Evolutionary conservation across 2,888 invertebrate genomes (phyloP).

Genomic region (Prostheceraeus crozeri): DNA sequence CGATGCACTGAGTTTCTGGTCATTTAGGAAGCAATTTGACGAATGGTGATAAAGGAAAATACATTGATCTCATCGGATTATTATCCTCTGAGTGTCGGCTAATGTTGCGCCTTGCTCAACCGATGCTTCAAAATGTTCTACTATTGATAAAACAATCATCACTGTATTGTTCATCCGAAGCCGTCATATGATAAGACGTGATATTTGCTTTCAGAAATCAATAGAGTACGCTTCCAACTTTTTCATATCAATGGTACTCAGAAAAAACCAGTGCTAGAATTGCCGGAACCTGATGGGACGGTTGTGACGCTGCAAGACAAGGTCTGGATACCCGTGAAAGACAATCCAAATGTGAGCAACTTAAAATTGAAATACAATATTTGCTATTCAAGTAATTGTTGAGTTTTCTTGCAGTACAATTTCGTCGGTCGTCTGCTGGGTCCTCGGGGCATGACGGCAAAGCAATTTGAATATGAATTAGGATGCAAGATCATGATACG

Average conservation of each 20-base stretch:
- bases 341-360: slow-evolving; percentile 74
- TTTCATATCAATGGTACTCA: slow-evolving; percentile 97
- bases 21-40: no score
- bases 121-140: no score
- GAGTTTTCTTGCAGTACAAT: slow-evolving; percentile 66
- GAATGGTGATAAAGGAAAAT: no score
- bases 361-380: background rate
- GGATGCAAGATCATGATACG: slow-evolving; percentile 99
- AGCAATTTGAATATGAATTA: slow-evolving; percentile 98
- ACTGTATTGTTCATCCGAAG: no score
- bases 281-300: slow-evolving; percentile 58
- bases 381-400: background rate
- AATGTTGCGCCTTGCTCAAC: no score
- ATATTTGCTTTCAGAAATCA: slow-evolving; percentile 89
- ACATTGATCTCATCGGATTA: no score
- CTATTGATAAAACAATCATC: no score
- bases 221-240: slow-evolving; percentile 88
- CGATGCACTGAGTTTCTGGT: no score
- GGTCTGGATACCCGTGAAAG: slow-evolving; percentile 98
- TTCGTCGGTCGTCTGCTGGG: slow-evolving; percentile 99
- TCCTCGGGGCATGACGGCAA: slow-evolving; percentile 98
- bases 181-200: no score
- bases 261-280: slow-evolving; percentile 63
- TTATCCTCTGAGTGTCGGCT: no score
- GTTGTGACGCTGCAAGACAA: slow-evolving; percentile 91